Conservation (phyloP, 2,888 invertebrate species). For the Therioaphis trifolii region DNA sequence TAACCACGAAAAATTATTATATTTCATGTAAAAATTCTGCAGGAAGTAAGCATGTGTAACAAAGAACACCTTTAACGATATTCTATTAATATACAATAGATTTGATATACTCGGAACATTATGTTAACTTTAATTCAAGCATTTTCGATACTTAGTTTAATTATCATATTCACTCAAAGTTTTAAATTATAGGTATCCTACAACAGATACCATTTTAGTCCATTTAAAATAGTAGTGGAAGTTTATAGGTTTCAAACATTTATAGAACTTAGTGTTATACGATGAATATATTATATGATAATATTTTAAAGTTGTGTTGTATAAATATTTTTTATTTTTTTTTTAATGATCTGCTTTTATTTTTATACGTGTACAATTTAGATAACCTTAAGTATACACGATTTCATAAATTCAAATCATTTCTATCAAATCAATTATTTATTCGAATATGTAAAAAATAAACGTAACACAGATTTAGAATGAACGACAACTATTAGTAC, state of each 20-base stretch:
- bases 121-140: background rate
- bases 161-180: background rate
- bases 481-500: too few relatives aligned
- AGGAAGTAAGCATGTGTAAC: background rate
- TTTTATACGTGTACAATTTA: too few relatives aligned
- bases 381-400: too few relatives aligned
- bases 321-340: too few relatives aligned
- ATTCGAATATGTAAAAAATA: too few relatives aligned
- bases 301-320: too few relatives aligned
- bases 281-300: too few relatives aligned
- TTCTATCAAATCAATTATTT: background rate
- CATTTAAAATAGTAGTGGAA: background rate
- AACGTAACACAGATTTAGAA: too few relatives aligned
- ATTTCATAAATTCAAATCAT: background rate
- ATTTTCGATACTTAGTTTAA: background rate
- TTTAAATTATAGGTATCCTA: background rate
- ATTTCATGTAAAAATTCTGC: background rate
- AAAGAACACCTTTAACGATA: background rate
- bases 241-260: background rate
- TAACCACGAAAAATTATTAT: background rate
- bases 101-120: background rate
- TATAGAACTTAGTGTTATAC: background rate
- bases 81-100: constrained; percentile 3
- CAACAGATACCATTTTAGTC: background rate
- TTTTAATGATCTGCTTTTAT: too few relatives aligned